Evolutionary conservation across 2,797 vertebrate species (phyloP), one percentile per base, ranked within the genome.

Genomic region (Decapterus maruadsi): DNA sequence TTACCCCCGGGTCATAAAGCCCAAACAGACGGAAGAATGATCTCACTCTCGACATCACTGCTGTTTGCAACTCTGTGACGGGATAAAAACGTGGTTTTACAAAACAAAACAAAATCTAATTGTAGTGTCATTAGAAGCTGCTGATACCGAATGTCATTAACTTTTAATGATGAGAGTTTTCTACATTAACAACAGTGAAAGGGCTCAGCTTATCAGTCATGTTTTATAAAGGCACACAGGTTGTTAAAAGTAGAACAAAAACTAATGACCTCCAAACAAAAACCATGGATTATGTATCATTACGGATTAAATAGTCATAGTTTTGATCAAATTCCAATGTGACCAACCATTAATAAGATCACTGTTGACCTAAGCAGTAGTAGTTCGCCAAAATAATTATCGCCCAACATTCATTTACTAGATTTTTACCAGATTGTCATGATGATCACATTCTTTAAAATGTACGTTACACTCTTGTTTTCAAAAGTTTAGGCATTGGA

Each of bases 1-100:
- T 87, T 81, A 70, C 85, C 84, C 84, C 88, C 61, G 68, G 66
- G 80, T 91, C 85, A 86, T 91, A 75, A 90, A 88, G 84, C 56
- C 70, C 75, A 90, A 91, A 88, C 85, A 91, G 89, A 92, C 85
- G 86, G 65, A 84, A 34, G 69, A 87, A 89, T 81, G 84, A 79
- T 79, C 74, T 82, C 63, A 61, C 55, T 69, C 58, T 72, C 43
- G 56, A 45, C 43, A 17, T 40, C 71, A 57, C 59, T 36, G 87
- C 64, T 72, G 66, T 81, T 81, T 73, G 55, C 75, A 62, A 77
- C 70, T 74, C 40, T 65, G 65, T 75, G 64, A 77, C 50, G 64
- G 8, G 50, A 74, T 22, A 50, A 73, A 77, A 72, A 68, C 57
- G 68, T 55, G 42, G 51, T 74, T 73, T 76, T 17, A 16, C 8